Evolutionary conservation across 2,888 invertebrate species (phyloP).

Genomic region (Drosophila lutescens): DNA sequence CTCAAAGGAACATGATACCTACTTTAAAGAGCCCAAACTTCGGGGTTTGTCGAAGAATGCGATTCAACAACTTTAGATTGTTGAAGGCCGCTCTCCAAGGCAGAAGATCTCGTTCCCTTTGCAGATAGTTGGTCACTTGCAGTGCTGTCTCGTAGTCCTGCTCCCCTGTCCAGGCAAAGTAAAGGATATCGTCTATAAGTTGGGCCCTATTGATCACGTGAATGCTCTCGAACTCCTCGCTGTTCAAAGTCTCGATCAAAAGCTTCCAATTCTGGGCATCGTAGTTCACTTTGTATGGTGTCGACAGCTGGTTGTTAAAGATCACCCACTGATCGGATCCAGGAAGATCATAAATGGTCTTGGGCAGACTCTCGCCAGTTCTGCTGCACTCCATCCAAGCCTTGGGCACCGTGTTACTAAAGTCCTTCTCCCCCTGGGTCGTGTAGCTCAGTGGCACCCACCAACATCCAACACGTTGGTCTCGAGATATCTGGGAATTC

Average conservation of each 20-base stretch:
- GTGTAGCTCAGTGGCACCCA: constrained; percentile 88
- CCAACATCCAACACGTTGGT: constrained; percentile 85
- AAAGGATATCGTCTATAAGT: constrained; percentile 91
- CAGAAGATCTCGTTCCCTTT: constrained; percentile 83
- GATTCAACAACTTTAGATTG: constrained; percentile 87
- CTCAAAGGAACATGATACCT: constrained; percentile 7
- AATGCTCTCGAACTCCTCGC: constrained; percentile 85
- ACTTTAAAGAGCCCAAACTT: constrained; percentile 88
- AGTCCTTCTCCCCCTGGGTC: constrained; percentile 84
- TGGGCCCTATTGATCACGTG: constrained; percentile 91
- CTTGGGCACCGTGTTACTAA: constrained; percentile 85
- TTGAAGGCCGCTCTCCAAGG: constrained; percentile 86
- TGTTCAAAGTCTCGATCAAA: constrained; percentile 86
- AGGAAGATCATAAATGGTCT: constrained; percentile 83
- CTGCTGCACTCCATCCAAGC: constrained; percentile 85
- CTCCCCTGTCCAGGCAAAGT: constrained; percentile 87
- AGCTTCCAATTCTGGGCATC: constrained; percentile 90
- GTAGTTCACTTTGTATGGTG: constrained; percentile 91
- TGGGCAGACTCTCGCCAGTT: constrained; percentile 55
- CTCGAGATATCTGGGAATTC: constrained; percentile 69
- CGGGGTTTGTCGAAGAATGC: constrained; percentile 86
- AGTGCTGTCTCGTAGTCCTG: constrained; percentile 88
- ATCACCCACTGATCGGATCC: constrained; percentile 87
- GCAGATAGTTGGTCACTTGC: constrained; percentile 85
- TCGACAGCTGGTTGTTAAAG: constrained; percentile 90